Evolutionary conservation across 2,888 invertebrate genomes (phyloP), one percentile per base, ranked within the genome.

Genomic region (Kryphioiulus occultus): DNA sequence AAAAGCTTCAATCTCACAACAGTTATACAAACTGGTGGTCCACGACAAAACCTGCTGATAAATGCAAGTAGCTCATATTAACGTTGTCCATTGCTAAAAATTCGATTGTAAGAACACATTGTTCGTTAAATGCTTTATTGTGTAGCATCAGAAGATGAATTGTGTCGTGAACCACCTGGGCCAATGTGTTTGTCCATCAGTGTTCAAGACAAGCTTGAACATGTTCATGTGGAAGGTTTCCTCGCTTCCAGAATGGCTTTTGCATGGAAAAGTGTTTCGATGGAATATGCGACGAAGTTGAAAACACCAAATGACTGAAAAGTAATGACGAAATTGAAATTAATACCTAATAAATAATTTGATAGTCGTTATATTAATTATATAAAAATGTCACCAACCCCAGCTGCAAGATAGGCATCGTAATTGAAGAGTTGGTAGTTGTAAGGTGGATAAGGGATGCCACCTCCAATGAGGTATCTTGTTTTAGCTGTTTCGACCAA

Each of bases 301-400:
- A 97, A 94, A 78, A 97, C 92, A 88, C 96, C 97, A 91, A 97
- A 96, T 87, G 95, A 94, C 96, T 96, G 93, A 90, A 89, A 90
- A 89, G 35, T 89, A 88, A 85, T 85, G 26, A 88, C 86, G 87
- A 87, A n/a, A 87, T 78, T 39, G 30, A 17, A 15, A 83, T 83
- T 83, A 83, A 26, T 2, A 83, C 26, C 30, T 3, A 53, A 53
- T 4, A 17, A 17, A 32, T 0, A 22, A 86, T 86, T 44, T 32
- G n/a, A 86, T 22, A 86, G 4, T 19, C 10, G 15, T 15, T 1
- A 32, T 47, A 35, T 7, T 35, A 35, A 35, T 35, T 2, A 2
- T 7, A 35, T 2, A 4, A 35, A 35, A 53, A 47, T 86, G 19
- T n/a, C 42, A 88, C 89, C 86, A 88, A 90, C 90, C 44, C 90